phyloP scores from a whole-genome alignment of 1,140 invertebrate genomes.

The Heliconius congener region DNA sequence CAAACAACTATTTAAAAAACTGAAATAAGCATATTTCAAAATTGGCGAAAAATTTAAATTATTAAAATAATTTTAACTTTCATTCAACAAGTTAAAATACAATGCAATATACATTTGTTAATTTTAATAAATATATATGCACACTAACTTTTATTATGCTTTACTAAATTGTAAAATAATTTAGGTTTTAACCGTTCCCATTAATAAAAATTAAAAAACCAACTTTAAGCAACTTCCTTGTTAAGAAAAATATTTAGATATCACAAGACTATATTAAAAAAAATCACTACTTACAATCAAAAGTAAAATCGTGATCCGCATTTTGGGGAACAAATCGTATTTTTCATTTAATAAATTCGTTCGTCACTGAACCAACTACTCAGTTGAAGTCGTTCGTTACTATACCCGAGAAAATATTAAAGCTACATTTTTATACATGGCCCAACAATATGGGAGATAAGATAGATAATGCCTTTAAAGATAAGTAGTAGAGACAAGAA shows the following conservation, averaged over 20 bases:
- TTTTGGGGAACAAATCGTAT: slow-evolving; percentile 59
- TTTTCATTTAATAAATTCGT: slow-evolving; percentile 50
- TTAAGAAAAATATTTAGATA: no score
- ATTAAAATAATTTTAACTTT: no score
- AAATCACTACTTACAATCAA: slow-evolving; percentile 62
- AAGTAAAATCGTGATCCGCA: slow-evolving; percentile 65
- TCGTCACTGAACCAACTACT: slow-evolving; percentile 64
- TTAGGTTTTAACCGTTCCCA: no score
- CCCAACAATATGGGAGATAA: slow-evolving; percentile 68
- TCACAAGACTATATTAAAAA: background rate
- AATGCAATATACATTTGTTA: no score
- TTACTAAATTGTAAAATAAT: no score
- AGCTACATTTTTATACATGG: slow-evolving; percentile 64
- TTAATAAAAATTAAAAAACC: background rate
- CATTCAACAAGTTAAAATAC: no score
- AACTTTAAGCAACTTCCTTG: no score
- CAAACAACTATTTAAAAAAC: no score
- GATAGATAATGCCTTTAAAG: slow-evolving; percentile 67
- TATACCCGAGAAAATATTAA: slow-evolving; percentile 50
- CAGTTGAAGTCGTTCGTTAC: slow-evolving; percentile 72
- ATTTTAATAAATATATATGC: no score
- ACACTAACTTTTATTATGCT: no score
- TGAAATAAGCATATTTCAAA: no score
- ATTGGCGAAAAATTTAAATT: no score
- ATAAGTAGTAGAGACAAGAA: slow-evolving; percentile 53